Percentiles rank a stretch among this genome's conserved stretches.
These are phyloP conservation scores for Druceiella hillmani DNA, from an alignment of 2,888 invertebrate species.

Conservation along the genomic window DNA sequence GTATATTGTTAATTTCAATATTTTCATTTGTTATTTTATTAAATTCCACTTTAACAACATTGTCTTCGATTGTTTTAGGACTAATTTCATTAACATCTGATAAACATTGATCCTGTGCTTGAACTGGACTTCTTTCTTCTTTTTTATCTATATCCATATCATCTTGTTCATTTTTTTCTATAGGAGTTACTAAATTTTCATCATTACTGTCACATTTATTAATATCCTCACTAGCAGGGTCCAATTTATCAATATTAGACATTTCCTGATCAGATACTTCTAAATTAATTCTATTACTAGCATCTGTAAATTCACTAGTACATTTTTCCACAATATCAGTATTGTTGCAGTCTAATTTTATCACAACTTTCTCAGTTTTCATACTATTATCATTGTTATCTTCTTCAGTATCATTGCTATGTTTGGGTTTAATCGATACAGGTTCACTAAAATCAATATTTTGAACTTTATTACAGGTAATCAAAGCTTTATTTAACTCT, in stretches of 20 bases:
- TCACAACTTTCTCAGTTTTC: constrained; percentile 15
- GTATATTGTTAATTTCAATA: no score
- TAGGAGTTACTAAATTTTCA: no score
- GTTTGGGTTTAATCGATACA: constrained; percentile 8
- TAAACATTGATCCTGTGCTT: no score
- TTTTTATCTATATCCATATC: constrained; percentile 9
- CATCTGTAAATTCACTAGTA: constrained; percentile 20
- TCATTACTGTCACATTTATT: neutral
- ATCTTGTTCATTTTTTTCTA: no score
- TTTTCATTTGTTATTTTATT: neutral
- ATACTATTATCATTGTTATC: neutral
- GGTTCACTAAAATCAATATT: constrained; percentile 11
- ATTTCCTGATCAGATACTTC: no score
- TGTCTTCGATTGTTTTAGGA: neutral
- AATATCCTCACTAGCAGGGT: neutral
- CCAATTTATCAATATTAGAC: no score
- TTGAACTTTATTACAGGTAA: constrained; percentile 5
- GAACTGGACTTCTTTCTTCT: no score
- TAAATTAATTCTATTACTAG: constrained; percentile 1
- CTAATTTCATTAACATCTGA: no score
- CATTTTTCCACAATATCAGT: constrained; percentile 27
- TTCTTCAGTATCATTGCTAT: constrained; percentile 9
- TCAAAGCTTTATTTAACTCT: constrained; percentile 3
- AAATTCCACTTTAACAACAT: neutral
- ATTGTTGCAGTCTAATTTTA: constrained; percentile 27